Percentiles rank a stretch among this genome's conserved stretches.
Evolutionary conservation across 2,797 vertebrate species (phyloP).

Genomic region (Microctenopoma lineatum): DNA sequence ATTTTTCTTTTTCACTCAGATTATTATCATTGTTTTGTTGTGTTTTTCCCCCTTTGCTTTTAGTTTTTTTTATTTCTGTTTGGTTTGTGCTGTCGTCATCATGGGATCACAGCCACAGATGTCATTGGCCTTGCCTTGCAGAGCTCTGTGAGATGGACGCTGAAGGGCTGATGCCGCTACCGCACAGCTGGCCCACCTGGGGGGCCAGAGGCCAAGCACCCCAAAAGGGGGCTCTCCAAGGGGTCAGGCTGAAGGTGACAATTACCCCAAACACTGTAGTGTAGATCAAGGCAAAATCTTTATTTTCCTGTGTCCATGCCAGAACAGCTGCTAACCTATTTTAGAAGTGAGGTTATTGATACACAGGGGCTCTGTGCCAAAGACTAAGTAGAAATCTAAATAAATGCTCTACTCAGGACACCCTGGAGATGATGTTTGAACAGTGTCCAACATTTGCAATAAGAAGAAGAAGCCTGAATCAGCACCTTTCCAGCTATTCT

Average conservation of each 20-base stretch:
- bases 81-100: slow-evolving; percentile 82
- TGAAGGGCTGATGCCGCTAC: slow-evolving; percentile 77
- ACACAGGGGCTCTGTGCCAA: slow-evolving; percentile 24
- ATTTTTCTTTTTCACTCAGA: slow-evolving; percentile 75
- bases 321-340: slow-evolving; percentile 34
- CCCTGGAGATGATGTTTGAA: slow-evolving; percentile 22
- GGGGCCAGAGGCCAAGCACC: slow-evolving; percentile 74
- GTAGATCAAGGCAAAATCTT: slow-evolving; percentile 88
- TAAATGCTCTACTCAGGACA: slow-evolving; percentile 8
- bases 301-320: slow-evolving; percentile 72
- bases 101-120: slow-evolving; percentile 88
- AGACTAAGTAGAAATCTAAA: slow-evolving; percentile 33
- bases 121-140: slow-evolving; percentile 89
- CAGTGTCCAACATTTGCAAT: slow-evolving; percentile 22
- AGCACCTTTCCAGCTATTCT: slow-evolving; percentile 9
- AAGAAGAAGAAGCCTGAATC: slow-evolving; percentile 31
- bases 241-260: slow-evolving; percentile 89
- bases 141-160: slow-evolving; percentile 82
- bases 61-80: slow-evolving; percentile 81
- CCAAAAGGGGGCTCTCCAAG: slow-evolving; percentile 77
- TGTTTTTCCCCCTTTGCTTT: slow-evolving; percentile 74
- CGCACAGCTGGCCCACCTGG: slow-evolving; percentile 76
- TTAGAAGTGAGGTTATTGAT: slow-evolving; percentile 9
- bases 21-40: slow-evolving; percentile 79
- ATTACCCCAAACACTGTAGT: slow-evolving; percentile 83